Base-by-base conservation (phyloP, 2,113 vertebrate genomes). In the Oryzias curvinotus region DNA sequence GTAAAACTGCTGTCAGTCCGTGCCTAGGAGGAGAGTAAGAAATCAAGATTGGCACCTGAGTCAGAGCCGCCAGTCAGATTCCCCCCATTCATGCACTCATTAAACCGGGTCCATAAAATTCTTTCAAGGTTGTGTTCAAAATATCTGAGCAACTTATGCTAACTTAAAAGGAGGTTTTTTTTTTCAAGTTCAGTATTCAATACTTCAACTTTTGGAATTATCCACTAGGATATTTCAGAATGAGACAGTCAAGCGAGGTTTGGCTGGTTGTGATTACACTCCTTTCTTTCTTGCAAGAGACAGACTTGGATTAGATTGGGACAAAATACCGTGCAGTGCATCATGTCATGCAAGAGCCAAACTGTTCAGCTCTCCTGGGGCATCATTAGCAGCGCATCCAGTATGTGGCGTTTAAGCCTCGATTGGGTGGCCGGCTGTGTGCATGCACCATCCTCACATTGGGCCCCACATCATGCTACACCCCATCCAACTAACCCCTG, bases 361-460 rank as follows among this genome's bases (percentile, higher is more conserved):
- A 70, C 82, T 75, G 65, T 53, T 54, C 26, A 1, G 2, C 61
- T 88, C 85, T 81, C 87, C 53, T 44, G 83, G 75, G 89, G 74
- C 68, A 71, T 89, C 86, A 91, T 91, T 91, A 91, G 80, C 17
- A 25, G 49, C 2, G 41, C 65, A 77, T 85, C 69, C 30, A 26
- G 67, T 80, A 76, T 78, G 73, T 71, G 57, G 71, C 71, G 55
- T 79, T 78, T 71, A 53, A 84, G 82, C 69, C 48, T 66, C 52
- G 62, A 63, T 76, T 68, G 50, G 68, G 58, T 64, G 69, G 49
- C 57, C 53, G 14, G 55, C 41, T 66, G 43, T 81, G 80, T 61
- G 54, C 84, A 72, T 76, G 80, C 61, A 25, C 57, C 62, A 3
- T 66, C 61, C 61, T 49, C 55, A 68, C 65, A 68, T 67, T 28